These are phyloP conservation scores for Stomorhina lunata DNA, from an alignment of 2,888 invertebrate species.

Conservation along the genomic window DNA sequence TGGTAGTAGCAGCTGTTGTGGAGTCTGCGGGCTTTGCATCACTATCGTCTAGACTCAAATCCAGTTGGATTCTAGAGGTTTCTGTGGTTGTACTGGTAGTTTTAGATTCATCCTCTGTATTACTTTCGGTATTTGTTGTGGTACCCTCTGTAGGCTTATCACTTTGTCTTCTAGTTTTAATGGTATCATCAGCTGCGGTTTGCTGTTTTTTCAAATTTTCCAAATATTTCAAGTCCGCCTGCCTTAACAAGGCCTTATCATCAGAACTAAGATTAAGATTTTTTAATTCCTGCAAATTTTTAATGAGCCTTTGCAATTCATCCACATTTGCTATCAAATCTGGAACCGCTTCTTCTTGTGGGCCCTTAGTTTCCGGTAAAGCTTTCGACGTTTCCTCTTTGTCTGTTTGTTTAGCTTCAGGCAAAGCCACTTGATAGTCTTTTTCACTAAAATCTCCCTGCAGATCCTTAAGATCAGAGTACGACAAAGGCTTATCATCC, in stretches of 20 bases:
- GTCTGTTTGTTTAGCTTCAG: too few species aligned
- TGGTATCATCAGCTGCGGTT: constrained; percentile 64
- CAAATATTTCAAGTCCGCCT: constrained; percentile 73
- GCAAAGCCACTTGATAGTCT: constrained; percentile 73
- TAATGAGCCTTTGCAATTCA: constrained; percentile 80
- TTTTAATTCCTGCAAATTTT: constrained; percentile 79
- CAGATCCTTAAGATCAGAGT: neutral
- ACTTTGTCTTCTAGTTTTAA: constrained; percentile 81
- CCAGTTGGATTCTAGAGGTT: constrained; percentile 73
- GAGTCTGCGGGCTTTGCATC: constrained; percentile 50
- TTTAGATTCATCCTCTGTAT: neutral
- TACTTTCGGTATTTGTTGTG: neutral
- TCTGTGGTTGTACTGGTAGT: constrained; percentile 66
- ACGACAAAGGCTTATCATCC: neutral
- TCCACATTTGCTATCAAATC: constrained; percentile 80
- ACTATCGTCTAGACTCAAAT: constrained; percentile 68
- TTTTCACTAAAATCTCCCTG: constrained; percentile 71
- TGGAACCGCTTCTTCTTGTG: neutral
- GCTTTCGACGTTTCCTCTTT: too few species aligned
- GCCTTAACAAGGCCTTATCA: constrained; percentile 77
- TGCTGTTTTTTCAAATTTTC: constrained; percentile 69
- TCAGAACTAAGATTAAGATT: constrained; percentile 72
- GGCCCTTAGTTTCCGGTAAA: constrained; percentile 65
- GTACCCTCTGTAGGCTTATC: constrained; percentile 25
- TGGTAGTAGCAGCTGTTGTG: constrained; percentile 58